Evolutionary conservation across 2,113 vertebrate species (phyloP).

Genomic region (Aix galericulata): DNA sequence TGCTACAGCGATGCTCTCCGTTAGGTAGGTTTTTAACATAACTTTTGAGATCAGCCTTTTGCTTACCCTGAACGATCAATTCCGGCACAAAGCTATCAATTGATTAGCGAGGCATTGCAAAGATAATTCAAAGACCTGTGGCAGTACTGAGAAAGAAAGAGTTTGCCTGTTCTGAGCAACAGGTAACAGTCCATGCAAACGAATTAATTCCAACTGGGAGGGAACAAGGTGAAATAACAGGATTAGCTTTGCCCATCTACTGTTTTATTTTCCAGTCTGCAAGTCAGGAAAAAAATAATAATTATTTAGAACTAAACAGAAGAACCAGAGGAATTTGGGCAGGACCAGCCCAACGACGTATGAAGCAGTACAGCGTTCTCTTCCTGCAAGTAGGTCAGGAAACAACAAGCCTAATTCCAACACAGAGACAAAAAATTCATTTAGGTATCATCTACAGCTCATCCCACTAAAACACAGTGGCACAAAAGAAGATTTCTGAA

Average conservation of each 20-base stretch:
- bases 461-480: background rate
- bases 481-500: background rate
- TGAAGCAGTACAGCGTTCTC: background rate
- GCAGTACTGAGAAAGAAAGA: background rate
- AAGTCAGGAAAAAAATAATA: background rate
- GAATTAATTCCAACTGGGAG: background rate
- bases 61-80: background rate
- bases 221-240: background rate
- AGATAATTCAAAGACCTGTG: background rate
- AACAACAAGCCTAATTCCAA: background rate
- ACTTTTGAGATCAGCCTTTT: background rate
- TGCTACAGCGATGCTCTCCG: background rate
- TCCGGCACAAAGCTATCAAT: background rate
- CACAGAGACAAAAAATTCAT: background rate
- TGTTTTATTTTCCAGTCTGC: background rate
- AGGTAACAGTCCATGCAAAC: background rate
- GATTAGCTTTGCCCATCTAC: background rate
- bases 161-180: background rate
- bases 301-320: background rate
- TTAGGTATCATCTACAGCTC: background rate
- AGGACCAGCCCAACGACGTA: background rate
- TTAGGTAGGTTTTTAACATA: background rate
- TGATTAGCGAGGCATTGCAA: background rate
- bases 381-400: background rate
- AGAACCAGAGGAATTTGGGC: background rate